A percentile compares a stretch with the other conserved stretches of the same genome.
Conservation (phyloP, 2,797 vertebrate genomes). For the Poecilia picta region DNA sequence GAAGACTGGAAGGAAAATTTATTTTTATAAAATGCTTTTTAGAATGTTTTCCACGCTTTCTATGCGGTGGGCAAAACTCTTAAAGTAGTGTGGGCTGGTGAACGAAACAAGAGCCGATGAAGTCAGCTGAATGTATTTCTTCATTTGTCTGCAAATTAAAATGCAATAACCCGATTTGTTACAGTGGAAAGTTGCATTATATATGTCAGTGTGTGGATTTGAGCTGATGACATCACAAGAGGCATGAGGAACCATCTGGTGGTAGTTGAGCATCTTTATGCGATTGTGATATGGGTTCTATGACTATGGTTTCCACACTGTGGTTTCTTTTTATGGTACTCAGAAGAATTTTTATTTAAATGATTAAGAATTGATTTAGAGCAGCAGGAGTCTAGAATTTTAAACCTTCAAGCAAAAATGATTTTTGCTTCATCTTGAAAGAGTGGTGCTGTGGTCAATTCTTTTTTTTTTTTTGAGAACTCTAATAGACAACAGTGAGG, state of each 20-base stretch:
- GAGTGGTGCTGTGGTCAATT: background rate
- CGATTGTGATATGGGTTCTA: background rate
- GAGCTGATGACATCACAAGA: background rate
- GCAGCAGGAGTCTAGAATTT: background rate
- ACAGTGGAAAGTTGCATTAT: background rate
- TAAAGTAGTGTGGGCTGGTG: background rate
- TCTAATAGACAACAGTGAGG: background rate
- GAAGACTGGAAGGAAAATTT: background rate
- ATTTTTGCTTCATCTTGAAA: background rate
- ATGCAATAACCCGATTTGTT: background rate
- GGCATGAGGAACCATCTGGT: background rate
- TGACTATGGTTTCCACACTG: background rate
- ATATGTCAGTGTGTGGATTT: background rate
- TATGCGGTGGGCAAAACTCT: background rate
- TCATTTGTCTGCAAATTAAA: background rate
- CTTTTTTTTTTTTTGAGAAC: background rate
- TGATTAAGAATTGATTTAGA: background rate
- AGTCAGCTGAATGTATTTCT: no score
- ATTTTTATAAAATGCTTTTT: background rate
- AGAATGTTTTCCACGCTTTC: background rate
- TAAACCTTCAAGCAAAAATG: background rate
- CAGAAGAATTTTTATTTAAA: background rate
- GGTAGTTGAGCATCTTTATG: background rate
- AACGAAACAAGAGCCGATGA: background rate
- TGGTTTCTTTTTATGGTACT: background rate